These are phyloP conservation scores for Paelopatides confundens DNA, from an alignment of 53 echinoderm and acorn worm species.

Conservation along the genomic window DNA sequence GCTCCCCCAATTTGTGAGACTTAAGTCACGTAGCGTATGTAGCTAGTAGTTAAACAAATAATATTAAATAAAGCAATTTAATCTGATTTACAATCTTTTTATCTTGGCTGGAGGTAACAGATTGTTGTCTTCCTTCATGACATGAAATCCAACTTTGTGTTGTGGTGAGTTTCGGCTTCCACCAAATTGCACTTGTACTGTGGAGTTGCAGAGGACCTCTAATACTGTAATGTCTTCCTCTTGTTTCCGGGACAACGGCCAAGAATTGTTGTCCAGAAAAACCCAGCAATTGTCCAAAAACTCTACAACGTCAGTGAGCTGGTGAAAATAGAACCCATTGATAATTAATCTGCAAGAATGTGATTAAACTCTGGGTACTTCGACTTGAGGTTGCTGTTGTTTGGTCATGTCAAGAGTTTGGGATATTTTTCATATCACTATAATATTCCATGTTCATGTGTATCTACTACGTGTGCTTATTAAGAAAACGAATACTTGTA, in stretches of 20 bases:
- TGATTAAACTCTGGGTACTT: too few relatives aligned
- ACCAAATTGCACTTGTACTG: slow-evolving; percentile 66
- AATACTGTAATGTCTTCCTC: slow-evolving; percentile 85
- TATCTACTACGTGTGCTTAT: too few relatives aligned
- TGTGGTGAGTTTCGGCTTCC: not conserved
- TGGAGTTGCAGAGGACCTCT: slow-evolving; percentile 73
- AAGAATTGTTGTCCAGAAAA: slow-evolving; percentile 91
- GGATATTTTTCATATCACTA: too few relatives aligned
- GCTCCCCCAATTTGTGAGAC: too few relatives aligned
- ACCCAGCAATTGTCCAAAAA: slow-evolving; percentile 66
- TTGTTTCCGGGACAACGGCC: slow-evolving; percentile 90
- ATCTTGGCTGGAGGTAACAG: slow-evolving; percentile 60
- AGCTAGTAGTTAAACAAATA: too few relatives aligned
- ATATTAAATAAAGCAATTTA: too few relatives aligned
- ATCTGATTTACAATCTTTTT: slow-evolving; percentile 43
- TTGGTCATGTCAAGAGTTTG: too few relatives aligned
- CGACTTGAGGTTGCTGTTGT: too few relatives aligned
- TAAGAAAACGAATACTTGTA: too few relatives aligned
- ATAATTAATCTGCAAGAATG: not conserved
- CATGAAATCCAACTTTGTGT: not conserved
- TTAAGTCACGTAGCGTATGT: too few relatives aligned
- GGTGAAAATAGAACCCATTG: not conserved
- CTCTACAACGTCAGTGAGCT: slow-evolving; percentile 79
- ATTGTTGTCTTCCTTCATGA: not conserved
- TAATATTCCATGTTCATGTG: too few relatives aligned